phyloP scores from a whole-genome alignment of 2,888 invertebrate species.

The Heliconius ismenius region DNA sequence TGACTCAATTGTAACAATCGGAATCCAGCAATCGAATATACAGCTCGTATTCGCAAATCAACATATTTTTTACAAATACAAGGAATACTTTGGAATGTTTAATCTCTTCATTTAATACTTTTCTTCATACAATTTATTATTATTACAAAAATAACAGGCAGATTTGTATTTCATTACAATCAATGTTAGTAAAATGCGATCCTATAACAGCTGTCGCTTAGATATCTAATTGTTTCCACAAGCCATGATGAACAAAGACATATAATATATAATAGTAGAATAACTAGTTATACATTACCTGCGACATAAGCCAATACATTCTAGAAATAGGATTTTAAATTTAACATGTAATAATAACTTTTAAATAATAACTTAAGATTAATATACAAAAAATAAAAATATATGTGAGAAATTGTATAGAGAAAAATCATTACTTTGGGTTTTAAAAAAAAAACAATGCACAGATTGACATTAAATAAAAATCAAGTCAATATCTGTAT shows the following conservation, averaged over 20 bases:
- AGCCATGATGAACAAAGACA: background rate
- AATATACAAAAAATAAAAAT: background rate
- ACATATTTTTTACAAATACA: background rate
- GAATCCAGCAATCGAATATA: background rate
- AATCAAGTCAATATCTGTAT: background rate
- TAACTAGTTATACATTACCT: constrained; percentile 7
- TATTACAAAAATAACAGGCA: constrained; percentile 22
- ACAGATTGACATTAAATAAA: too few species aligned
- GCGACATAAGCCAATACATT: constrained; percentile 6
- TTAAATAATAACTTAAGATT: constrained; percentile 9
- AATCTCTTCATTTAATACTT: constrained; percentile 7
- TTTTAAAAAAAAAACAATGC: background rate
- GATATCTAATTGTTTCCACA: constrained; percentile 22
- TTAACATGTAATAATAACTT: background rate
- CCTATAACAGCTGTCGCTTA: background rate
- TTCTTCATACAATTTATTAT: constrained; percentile 1
- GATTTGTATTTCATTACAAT: constrained; percentile 6
- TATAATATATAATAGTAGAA: constrained; percentile 1
- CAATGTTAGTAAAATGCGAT: background rate
- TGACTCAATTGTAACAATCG: background rate
- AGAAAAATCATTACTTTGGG: background rate
- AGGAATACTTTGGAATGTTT: constrained; percentile 25
- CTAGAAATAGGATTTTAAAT: background rate
- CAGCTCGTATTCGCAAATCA: background rate
- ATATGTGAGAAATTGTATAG: background rate